Evolutionary conservation across 2,797 vertebrate genomes (phyloP).

Genomic region (Propithecus perrieri): DNA sequence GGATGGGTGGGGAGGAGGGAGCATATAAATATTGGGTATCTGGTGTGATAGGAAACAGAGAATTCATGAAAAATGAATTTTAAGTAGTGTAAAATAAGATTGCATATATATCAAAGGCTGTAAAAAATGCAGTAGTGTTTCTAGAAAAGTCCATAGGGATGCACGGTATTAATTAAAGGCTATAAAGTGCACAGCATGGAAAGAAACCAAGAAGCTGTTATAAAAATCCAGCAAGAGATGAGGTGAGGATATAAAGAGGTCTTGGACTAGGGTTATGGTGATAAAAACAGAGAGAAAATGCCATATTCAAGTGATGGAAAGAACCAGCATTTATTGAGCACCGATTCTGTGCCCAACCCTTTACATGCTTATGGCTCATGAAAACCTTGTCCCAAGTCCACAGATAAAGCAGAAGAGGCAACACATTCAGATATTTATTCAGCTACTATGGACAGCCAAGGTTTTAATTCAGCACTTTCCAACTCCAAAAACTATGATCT

Average conservation of each 20-base stretch:
- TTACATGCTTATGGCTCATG: background rate
- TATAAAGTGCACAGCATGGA: background rate
- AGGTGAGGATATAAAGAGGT: background rate
- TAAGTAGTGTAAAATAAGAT: background rate
- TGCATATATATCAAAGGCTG: background rate
- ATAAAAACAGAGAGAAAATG: background rate
- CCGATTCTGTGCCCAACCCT: background rate
- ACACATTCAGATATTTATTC: constrained; percentile 3
- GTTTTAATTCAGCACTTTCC: constrained; percentile 15
- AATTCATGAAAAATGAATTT: background rate
- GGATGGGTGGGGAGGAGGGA: background rate
- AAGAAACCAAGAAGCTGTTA: background rate
- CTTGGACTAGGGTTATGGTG: background rate
- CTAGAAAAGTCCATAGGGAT: background rate
- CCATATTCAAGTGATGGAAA: background rate
- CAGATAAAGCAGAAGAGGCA: background rate
- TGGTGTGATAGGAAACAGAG: background rate
- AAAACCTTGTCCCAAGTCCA: background rate
- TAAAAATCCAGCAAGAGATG: background rate
- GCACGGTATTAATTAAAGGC: background rate
- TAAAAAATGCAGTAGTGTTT: background rate
- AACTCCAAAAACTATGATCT: background rate
- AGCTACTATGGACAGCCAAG: background rate
- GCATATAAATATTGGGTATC: background rate
- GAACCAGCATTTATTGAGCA: background rate